phyloP scores from a whole-genome alignment of 1,140 invertebrate species.

The Samia ricini region DNA sequence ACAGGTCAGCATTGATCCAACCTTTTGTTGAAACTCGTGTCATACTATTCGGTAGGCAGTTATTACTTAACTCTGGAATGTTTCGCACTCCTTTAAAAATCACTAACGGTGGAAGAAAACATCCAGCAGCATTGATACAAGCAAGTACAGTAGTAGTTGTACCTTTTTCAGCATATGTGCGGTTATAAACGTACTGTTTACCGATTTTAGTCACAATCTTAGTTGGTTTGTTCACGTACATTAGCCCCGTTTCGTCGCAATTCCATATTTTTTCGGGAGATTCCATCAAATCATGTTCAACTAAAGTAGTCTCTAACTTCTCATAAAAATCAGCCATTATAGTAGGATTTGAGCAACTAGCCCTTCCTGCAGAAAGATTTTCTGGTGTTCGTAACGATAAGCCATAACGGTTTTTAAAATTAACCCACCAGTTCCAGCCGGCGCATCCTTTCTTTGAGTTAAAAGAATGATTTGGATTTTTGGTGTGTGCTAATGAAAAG shows the following conservation, averaged over 20 bases:
- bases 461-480: neutral
- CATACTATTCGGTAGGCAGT: slow-evolving; percentile 10
- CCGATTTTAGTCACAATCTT: neutral
- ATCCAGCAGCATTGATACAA: neutral
- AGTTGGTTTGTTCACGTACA: neutral
- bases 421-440: slow-evolving; percentile 1
- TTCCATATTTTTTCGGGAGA: slow-evolving; percentile 6
- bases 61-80: neutral
- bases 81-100: neutral
- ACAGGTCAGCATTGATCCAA: slow-evolving; percentile 17
- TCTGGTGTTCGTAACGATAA: slow-evolving; percentile 2
- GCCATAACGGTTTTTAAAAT: slow-evolving; percentile 1
- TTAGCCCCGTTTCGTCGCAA: slow-evolving; percentile 2
- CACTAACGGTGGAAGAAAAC: neutral
- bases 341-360: neutral
- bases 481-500: neutral
- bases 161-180: neutral
- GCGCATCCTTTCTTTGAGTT: neutral
- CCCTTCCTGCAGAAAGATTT: slow-evolving; percentile 4
- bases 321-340: slow-evolving; percentile 6
- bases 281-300: neutral
- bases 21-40: slow-evolving; percentile 6
- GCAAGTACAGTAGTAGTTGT: neutral
- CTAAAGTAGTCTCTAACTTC: slow-evolving; percentile 1
- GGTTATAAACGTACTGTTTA: neutral